Base-by-base conservation (phyloP, 2,797 vertebrate genomes). In the Urocyon cinereoargenteus region DNA sequence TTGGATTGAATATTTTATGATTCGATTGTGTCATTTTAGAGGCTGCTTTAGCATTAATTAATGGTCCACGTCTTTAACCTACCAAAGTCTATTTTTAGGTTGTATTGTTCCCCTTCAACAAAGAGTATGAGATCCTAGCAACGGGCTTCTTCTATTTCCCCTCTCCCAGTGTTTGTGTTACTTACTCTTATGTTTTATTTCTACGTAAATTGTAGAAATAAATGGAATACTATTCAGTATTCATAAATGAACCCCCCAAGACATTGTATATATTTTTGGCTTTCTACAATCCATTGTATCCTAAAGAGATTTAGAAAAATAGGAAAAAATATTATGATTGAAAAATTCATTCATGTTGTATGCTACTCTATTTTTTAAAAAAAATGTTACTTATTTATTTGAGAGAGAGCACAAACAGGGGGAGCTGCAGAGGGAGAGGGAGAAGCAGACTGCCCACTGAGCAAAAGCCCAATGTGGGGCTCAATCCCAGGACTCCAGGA, bases 261-360 rank as follows among this genome's bases (percentile, higher is more conserved):
- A n/a, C 28, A 55, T 19, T 40, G 57, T 59, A 4, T 88, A 55
- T 81, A 45, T 64, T 83, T 85, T 88, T 31, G 13, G 28, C 14
- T 92, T 77, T 75, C 26, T 21, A 51, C 0, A 59, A 68, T 64
- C 19, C 68, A 53, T 53, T 72, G 26, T 34, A 64, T 72, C 36
- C 57, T 84, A 28, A 57, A 40, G 49, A 59, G 18, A 85, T 53
- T 96, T 94, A 34, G 36, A 94, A 93, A 94, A 93, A 57, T 66
- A 57, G 75, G 57, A 77, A 51, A 82, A 68, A 82, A 87, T 85
- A 78, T 68, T 90, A 62, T 77, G 34, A 79, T 91, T 91, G 28
- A 3, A 87, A 78, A 95, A 57, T 91, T 87, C 22, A 62, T 77
- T 83, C 55, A 70, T 40, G 12, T 91, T 62, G 11, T 31, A 59